Conservation (phyloP, 2,113 vertebrate genomes). For the Paraplagusia blochii region DNA sequence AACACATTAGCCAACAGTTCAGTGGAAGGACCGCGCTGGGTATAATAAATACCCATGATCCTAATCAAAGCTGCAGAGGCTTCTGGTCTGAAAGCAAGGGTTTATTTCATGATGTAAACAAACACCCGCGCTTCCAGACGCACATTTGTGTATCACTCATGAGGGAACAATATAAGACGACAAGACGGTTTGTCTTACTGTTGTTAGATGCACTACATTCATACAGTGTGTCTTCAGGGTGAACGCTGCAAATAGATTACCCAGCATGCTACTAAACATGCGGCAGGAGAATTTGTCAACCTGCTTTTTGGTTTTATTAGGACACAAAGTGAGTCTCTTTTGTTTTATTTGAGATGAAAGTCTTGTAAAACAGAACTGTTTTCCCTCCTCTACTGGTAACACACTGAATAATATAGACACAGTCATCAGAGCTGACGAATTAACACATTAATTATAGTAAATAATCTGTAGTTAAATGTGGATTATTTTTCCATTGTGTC, state of each 20-base stretch:
- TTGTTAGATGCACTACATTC: neutral
- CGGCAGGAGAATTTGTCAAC: neutral
- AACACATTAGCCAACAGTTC: constrained; percentile 47
- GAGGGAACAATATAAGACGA: constrained; percentile 43
- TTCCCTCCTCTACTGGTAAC: neutral
- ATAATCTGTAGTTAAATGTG: too few relatives aligned
- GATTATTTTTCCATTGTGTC: too few relatives aligned
- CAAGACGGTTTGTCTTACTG: constrained; percentile 1
- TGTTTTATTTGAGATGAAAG: constrained; percentile 4
- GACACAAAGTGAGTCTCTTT: neutral
- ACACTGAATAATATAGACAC: neutral
- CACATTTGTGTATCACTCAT: constrained; percentile 45
- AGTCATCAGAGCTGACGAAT: neutral
- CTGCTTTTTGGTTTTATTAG: neutral
- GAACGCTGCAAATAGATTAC: neutral
- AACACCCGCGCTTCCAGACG: constrained; percentile 38
- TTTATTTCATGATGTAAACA: constrained; percentile 60
- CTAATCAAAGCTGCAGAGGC: constrained; percentile 55
- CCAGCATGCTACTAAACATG: neutral
- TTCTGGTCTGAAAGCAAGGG: constrained; percentile 37
- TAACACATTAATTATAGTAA: too few relatives aligned
- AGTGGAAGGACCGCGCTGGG: constrained; percentile 50
- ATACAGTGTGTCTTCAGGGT: neutral
- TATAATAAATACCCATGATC: constrained; percentile 60
- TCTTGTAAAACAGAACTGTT: neutral